Evolutionary conservation across 2,113 vertebrate genomes (phyloP).

Genomic region (Sapayoa aenigma): DNA sequence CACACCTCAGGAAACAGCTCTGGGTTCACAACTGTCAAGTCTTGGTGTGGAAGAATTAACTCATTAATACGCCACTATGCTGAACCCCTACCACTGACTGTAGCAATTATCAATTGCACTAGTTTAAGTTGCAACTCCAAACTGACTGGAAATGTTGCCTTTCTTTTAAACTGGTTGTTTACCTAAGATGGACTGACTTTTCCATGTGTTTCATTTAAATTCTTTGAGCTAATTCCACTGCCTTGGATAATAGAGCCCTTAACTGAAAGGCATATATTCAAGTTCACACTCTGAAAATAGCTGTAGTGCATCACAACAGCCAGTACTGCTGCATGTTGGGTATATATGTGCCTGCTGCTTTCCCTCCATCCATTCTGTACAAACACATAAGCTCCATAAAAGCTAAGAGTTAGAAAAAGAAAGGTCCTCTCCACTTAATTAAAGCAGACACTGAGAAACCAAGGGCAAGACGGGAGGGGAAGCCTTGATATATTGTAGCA

Average conservation of each 20-base stretch:
- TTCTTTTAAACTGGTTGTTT: conserved; percentile 10
- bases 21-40: conserved; percentile 50
- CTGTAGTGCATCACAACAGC: neutral
- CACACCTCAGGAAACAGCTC: conserved; percentile 24
- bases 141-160: neutral
- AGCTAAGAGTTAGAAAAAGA: neutral
- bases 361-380: neutral
- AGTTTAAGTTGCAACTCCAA: neutral
- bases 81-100: neutral
- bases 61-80: conserved; percentile 40
- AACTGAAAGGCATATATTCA: neutral
- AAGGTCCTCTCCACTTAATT: neutral
- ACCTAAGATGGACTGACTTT: neutral
- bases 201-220: neutral
- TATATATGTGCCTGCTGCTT: neutral
- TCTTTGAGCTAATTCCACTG: neutral
- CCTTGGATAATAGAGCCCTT: neutral
- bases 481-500: neutral
- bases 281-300: neutral
- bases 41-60: conserved; percentile 50
- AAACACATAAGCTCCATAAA: neutral
- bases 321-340: neutral
- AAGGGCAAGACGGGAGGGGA: accelerated
- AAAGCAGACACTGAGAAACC: neutral
- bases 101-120: conserved; percentile 10